Evolutionary conservation across 2,113 vertebrate genomes (phyloP), one percentile per base, ranked within the genome.

Genomic region (Chloebia gouldiae): DNA sequence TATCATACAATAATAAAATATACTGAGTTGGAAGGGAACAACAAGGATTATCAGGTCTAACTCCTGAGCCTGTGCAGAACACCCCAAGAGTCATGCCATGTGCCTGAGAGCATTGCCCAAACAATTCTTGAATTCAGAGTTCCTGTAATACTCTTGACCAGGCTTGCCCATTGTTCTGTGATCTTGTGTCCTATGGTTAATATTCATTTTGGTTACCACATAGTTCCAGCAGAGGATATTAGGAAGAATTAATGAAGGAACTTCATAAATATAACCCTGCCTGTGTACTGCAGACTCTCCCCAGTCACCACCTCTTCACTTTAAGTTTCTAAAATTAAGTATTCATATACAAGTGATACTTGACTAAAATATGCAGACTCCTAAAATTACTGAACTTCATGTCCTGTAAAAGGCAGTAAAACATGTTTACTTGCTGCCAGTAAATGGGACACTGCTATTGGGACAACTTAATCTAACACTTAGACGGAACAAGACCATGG

Each of bases 1-100:
- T 45, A 39, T 8, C 1, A 53, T 4, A 45, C 47, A 61, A 30
- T n/a, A 61, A 45, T 28, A 53, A 33, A 53, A 60, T 69, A 45
- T 9, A 10, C 39, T 60, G 45, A 53, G 19, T n/a, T 53, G 45
- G 20, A 85, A 76, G 30, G 20, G 14, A 19, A 14, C 22, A 25
- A 31, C 13, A 66, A 35, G 25, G 44, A 49, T 42, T 11, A 44
- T 51, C 0, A 0, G 4, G 23, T 45, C 45, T 10, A 61, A 13
- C 12, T 28, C 64, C 45, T 45, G 19, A 5, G 10, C 6, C 28
- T 69, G 27, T 4, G 3, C 39, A 60, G 33, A 19, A 7, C 15
- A 37, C 27, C 22, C 18, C 53, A 51, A 33, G 53, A 44, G 25
- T 68, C 14, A 37, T 27, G 51, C 3, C 33, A 51, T 0, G 0